Evolutionary conservation across 2,888 invertebrate genomes (phyloP), one percentile per base, ranked within the genome.

Genomic region (Drosophila pseudotakahashii): DNA sequence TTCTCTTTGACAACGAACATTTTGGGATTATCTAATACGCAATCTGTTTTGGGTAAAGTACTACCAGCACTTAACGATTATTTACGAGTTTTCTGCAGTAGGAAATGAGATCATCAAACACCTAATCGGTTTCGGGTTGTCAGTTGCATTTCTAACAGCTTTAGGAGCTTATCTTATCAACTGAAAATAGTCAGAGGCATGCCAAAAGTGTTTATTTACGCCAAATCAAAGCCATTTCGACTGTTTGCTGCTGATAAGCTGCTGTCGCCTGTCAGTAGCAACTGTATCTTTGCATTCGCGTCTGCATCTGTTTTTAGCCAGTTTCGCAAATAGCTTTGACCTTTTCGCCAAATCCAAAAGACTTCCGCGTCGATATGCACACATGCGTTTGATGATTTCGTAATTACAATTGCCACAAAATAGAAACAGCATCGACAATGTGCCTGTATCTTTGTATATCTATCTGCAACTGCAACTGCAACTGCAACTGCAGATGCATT

Each of bases 281-380:
- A 48, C 61, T 47, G 50, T 63, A 64, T 41, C 64, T 60, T 16
- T 26, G 60, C 16, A 19, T 42, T 30, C 26, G 26, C 26, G 6
- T 26, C 26, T 16, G 44, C n/a, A 47, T 69, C 72, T 72, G 60
- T 51, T 39, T 53, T 53, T 53, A 48, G 32, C 14, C n/a, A 42
- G 54, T 23, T 32, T 42, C 34, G 5, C 23, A 66, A 66, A 73
- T 55, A 52, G 44, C 44, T 57, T 64, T 69, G 55, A 60, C 60
- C 69, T 68, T 73, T 75, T 47, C 42, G 16, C 19, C 26, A 41
- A 36, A 14, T n/a, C 30, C 13, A 32, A 68, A 69, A 48, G 53
- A 71, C 71, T 80, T 80, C 82, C 85, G 79, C 81, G 75, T 86
- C 75, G 64, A 54, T 52, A 50, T 54, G 54, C 62, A 52, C 70